Percentiles rank a stretch among this genome's conserved stretches.
phyloP scores from a whole-genome alignment of 2,888 invertebrate genomes.

The Shargacucullia verbasci region DNA sequence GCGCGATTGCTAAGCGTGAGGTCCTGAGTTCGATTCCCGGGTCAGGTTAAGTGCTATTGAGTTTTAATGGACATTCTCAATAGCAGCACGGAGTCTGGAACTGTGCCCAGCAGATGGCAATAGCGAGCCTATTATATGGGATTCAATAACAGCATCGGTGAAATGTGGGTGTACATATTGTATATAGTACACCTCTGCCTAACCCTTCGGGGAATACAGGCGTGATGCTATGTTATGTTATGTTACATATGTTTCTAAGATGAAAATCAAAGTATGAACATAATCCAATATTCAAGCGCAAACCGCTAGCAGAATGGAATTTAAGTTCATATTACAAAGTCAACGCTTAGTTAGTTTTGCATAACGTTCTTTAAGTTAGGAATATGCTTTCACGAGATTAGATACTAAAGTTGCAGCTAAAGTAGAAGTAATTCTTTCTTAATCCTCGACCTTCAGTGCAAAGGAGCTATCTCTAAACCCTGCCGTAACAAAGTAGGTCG shows the following conservation, averaged over 20 bases:
- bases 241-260: neutral
- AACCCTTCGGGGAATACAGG: too few relatives aligned
- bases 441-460: slow-evolving; percentile 16
- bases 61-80: too few relatives aligned
- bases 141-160: too few relatives aligned
- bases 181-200: too few relatives aligned
- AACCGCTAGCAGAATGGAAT: slow-evolving; percentile 17
- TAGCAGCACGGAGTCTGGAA: too few relatives aligned
- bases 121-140: too few relatives aligned
- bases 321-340: slow-evolving; percentile 25
- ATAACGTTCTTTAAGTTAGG: slow-evolving; percentile 21
- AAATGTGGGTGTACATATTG: too few relatives aligned
- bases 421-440: slow-evolving; percentile 27
- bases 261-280: slow-evolving; percentile 15
- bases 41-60: too few relatives aligned
- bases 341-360: slow-evolving; percentile 33
- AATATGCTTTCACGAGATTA: slow-evolving; percentile 47
- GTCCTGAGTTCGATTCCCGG: too few relatives aligned
- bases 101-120: too few relatives aligned
- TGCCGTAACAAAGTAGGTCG: neutral
- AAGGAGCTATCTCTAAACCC: neutral
- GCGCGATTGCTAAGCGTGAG: too few relatives aligned
- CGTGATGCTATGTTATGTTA: too few relatives aligned
- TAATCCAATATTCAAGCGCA: slow-evolving; percentile 9
- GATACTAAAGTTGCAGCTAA: slow-evolving; percentile 23